Evolutionary conservation across 30 jellyfish, hydroid and myxozoan species (phyloP).

Genomic region (Hydractinia symbiolongicarpus): DNA sequence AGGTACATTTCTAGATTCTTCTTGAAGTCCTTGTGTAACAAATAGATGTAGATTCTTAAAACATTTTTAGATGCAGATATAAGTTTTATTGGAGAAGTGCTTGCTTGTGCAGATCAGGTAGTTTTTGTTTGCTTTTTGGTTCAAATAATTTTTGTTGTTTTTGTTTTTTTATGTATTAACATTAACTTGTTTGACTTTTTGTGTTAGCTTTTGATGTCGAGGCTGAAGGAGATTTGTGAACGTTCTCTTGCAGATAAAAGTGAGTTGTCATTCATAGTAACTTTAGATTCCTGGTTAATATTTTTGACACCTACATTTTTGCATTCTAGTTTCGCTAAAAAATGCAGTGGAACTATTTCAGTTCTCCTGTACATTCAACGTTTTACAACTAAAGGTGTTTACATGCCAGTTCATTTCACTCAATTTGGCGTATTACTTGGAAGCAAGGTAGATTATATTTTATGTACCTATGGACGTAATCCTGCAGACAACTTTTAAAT

Average conservation of each 20-base stretch:
- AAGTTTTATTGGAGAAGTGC: slow-evolving; percentile 59
- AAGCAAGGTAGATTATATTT: slow-evolving; percentile 40
- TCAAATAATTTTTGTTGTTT: background rate
- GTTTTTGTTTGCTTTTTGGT: background rate
- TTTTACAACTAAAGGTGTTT: slow-evolving; percentile 29
- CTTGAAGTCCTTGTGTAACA: background rate
- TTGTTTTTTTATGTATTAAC: background rate
- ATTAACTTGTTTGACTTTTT: background rate
- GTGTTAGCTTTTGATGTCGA: slow-evolving; percentile 27
- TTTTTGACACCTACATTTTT: background rate
- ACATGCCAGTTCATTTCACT: slow-evolving; percentile 51
- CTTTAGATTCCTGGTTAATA: background rate
- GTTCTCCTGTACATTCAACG: slow-evolving; percentile 60
- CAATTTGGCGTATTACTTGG: slow-evolving; percentile 54
- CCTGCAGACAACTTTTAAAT: background rate
- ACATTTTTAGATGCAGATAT: slow-evolving; percentile 17
- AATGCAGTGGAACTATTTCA: slow-evolving; percentile 50
- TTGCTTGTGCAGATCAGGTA: slow-evolving; percentile 79
- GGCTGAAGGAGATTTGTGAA: slow-evolving; percentile 74
- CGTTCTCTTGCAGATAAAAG: slow-evolving; percentile 50
- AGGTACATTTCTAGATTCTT: slow-evolving; percentile 22
- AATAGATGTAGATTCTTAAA: too few relatives aligned
- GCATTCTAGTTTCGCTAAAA: slow-evolving; percentile 51
- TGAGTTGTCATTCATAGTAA: background rate
- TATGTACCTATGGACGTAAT: background rate